Base-by-base conservation (phyloP, 2,113 vertebrate species). In the Lampris incognitus region DNA sequence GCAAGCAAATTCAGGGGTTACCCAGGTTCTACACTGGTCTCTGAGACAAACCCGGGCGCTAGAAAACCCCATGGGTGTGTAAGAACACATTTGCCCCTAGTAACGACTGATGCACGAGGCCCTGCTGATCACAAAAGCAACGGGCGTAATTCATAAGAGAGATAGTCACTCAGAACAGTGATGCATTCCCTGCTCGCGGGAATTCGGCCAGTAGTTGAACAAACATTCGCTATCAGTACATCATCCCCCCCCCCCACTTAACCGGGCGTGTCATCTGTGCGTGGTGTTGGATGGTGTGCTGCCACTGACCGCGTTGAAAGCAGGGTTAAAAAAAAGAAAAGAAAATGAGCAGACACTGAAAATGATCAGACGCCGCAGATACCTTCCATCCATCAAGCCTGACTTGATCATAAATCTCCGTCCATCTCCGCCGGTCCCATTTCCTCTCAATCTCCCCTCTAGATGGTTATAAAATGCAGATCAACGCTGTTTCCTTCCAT, bases 111-210 rank as follows among this genome's bases (percentile, higher is more conserved):
- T 92, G 24, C 88, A 91, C 85, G 84, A 66, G 74, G 76, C 85
- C 89, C 84, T 91, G 87, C 91, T 90, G 87, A 91, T 91, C 85
- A 78, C 84, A 79, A 85, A 84, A 85, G 86, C 82, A 85, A 84
- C 81, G 59, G 81, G 61, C 60, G 81, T 89, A 87, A 90, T 84
- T 91, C 67, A 90, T 46, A 65, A 68, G 67, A 74, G 78, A 82
- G 82, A 90, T 82, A 75, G 86, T 74, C 36, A 51, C 66, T 76
- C 76, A 4, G 63, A 2, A 41, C 42, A 3, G 59, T 74, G 54
- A 66, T 64, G 52, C 6, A 2, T 74, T 76, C 66, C 61, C 71
- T n/a, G 67, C 66, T 40, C 52, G 70, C 38, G 74, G 85, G 85
- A 89, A 57, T 66, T 40, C 66, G 66, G 86, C 81, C 74, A 83